These are phyloP conservation scores for Chamaea fasciata DNA, from an alignment of 2,113 vertebrate genomes.

Conservation along the genomic window DNA sequence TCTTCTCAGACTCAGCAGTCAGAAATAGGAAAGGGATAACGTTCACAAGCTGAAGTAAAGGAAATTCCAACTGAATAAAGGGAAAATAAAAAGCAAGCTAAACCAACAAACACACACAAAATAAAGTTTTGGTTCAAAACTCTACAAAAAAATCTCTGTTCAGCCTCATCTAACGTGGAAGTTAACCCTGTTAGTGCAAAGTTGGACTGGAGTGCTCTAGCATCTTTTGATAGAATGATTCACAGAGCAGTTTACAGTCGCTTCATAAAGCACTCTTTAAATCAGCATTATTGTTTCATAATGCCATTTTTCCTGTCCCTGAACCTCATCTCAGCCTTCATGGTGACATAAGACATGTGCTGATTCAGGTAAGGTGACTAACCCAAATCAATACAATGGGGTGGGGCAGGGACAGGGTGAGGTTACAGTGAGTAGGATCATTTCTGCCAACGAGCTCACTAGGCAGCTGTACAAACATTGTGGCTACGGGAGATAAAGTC, in stretches of 20 bases:
- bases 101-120: neutral
- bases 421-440: neutral
- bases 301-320: neutral
- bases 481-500: neutral
- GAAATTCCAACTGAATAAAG: neutral
- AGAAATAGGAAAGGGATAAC: neutral
- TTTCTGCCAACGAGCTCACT: neutral
- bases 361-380: neutral
- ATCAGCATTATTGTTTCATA: neutral
- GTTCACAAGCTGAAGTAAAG: neutral
- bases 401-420: rapidly evolving
- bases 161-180: neutral
- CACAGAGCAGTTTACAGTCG: neutral
- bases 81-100: neutral
- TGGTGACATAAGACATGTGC: rapidly evolving
- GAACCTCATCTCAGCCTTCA: neutral
- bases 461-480: neutral
- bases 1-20: neutral
- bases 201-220: neutral
- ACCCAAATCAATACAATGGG: neutral
- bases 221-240: neutral
- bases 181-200: neutral
- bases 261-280: neutral
- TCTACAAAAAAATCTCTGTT: neutral
- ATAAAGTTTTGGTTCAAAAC: neutral